Evolutionary conservation across 1,140 invertebrate species (phyloP).

Genomic region (Lanistes nyassanus): DNA sequence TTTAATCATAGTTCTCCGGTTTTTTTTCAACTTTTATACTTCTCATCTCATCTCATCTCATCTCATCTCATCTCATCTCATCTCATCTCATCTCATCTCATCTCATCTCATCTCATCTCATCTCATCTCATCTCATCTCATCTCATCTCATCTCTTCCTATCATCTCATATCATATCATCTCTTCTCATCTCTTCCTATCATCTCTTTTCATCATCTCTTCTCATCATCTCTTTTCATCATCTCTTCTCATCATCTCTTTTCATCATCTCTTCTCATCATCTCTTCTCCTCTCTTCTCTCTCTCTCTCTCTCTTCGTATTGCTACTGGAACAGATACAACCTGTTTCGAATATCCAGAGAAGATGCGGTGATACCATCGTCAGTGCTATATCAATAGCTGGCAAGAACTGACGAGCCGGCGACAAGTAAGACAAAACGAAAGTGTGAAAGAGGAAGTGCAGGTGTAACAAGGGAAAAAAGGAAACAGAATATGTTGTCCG

Average conservation of each 20-base stretch:
- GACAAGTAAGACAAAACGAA: no score
- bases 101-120: not conserved
- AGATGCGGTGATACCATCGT: not conserved
- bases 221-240: not conserved
- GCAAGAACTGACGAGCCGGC: no score
- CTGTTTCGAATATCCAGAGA: no score
- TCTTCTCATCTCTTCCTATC: not conserved
- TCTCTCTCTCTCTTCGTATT: conserved; percentile 6
- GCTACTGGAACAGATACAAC: no score
- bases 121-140: not conserved
- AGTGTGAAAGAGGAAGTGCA: no score
- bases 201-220: not conserved
- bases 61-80: not conserved
- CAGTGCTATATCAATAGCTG: not conserved
- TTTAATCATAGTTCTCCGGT: no score
- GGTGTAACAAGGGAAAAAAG: no score
- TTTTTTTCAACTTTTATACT: not conserved
- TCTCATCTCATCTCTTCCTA: not conserved
- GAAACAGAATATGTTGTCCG: no score
- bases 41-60: not conserved
- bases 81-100: not conserved
- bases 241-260: not conserved
- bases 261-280: no score
- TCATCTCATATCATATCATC: not conserved
- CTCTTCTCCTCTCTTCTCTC: not conserved